phyloP scores from a whole-genome alignment of 1,140 invertebrate genomes.

The Anastrepha obliqua region DNA sequence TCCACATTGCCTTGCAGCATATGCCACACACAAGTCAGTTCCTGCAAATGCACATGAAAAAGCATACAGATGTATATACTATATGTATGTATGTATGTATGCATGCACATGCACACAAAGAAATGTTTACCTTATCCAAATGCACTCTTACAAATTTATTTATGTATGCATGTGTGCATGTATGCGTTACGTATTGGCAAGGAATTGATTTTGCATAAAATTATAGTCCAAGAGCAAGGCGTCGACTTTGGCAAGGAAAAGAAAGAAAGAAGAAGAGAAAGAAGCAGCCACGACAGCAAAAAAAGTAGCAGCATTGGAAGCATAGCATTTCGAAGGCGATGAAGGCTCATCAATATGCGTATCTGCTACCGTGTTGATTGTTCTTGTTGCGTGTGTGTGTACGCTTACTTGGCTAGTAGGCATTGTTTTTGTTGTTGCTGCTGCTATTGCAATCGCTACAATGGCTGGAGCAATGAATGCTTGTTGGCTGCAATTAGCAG shows the following conservation, averaged over 20 bases:
- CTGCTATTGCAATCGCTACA: slow-evolving; percentile 18
- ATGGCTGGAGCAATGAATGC: slow-evolving; percentile 39
- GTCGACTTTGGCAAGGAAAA: neutral
- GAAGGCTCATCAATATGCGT: slow-evolving; percentile 36
- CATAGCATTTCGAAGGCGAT: slow-evolving; percentile 17
- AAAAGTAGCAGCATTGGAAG: neutral
- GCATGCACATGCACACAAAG: neutral
- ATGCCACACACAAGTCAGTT: slow-evolving; percentile 23
- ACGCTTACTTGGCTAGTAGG: neutral
- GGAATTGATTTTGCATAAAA: slow-evolving; percentile 49
- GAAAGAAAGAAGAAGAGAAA: neutral
- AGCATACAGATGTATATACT: too few relatives aligned
- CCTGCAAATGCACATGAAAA: neutral
- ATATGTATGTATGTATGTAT: too few relatives aligned
- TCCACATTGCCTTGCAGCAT: neutral
- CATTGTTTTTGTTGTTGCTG: neutral
- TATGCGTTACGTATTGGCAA: slow-evolving; percentile 11
- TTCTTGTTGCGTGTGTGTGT: neutral
- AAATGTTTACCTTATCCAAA: neutral
- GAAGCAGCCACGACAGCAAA: neutral
- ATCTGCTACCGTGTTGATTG: slow-evolving; percentile 37
- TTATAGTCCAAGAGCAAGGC: neutral
- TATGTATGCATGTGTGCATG: neutral
- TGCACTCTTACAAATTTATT: slow-evolving; percentile 28
- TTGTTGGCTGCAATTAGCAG: slow-evolving; percentile 43